A percentile compares a stretch with the other conserved stretches of the same genome.
Evolutionary conservation across 2,797 vertebrate genomes (phyloP).

Genomic region (Sebastes hubbsi): DNA sequence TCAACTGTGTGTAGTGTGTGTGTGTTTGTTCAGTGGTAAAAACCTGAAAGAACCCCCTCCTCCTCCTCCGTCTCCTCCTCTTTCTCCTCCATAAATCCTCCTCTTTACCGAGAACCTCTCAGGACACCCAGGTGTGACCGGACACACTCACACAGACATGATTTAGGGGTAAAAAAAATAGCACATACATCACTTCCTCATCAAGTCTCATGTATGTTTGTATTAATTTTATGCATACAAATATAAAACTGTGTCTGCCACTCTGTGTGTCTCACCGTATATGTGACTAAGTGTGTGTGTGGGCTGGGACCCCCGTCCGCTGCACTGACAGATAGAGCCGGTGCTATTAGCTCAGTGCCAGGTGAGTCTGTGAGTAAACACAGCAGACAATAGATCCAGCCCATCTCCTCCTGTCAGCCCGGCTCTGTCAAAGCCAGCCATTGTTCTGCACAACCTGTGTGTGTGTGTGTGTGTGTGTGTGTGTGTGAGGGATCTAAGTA

Average conservation of each 20-base stretch:
- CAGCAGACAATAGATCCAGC: slow-evolving; percentile 70
- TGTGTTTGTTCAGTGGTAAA: slow-evolving; percentile 81
- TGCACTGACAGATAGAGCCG: slow-evolving; percentile 74
- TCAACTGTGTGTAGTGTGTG: slow-evolving; percentile 59
- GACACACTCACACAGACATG: slow-evolving; percentile 10
- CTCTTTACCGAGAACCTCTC: slow-evolving; percentile 52
- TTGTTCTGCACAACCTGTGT: slow-evolving; percentile 59
- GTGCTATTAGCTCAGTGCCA: slow-evolving; percentile 80
- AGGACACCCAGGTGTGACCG: slow-evolving; percentile 70
- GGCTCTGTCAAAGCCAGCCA: slow-evolving; percentile 70
- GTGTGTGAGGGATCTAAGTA: slow-evolving; percentile 9
- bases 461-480: slow-evolving; percentile 13
- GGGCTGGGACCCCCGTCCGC: slow-evolving; percentile 59
- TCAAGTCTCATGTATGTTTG: background rate
- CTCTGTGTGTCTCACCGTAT: background rate
- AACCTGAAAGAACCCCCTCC: slow-evolving; percentile 65
- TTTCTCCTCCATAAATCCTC: slow-evolving; percentile 59
- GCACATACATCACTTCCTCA: background rate
- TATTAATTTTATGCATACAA: background rate
- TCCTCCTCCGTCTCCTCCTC: slow-evolving; percentile 10
- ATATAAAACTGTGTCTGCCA: background rate
- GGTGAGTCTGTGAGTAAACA: slow-evolving; percentile 82
- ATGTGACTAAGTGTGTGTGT: slow-evolving; percentile 35
- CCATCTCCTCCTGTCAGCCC: slow-evolving; percentile 74
- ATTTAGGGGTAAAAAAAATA: background rate